Conservation (phyloP, 2,797 vertebrate species). For the Rhinoraja longicauda region DNA sequence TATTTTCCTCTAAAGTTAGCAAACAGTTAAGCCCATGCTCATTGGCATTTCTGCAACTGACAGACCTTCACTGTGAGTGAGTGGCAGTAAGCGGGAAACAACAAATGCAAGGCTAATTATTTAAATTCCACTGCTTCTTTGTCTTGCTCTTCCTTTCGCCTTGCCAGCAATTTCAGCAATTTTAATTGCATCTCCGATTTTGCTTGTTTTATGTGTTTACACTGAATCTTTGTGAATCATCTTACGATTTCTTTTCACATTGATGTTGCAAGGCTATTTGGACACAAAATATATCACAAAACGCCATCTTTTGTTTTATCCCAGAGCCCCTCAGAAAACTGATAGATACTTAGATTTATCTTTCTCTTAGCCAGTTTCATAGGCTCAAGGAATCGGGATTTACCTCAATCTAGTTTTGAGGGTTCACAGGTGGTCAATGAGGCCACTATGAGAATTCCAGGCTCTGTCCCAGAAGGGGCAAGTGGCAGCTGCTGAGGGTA, state of each 20-base stretch:
- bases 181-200: neutral
- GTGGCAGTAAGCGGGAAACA: too few relatives aligned
- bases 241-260: neutral
- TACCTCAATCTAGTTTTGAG: too few relatives aligned
- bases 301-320: neutral
- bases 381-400: too few relatives aligned
- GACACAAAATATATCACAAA: neutral
- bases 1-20: neutral
- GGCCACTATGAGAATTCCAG: too few relatives aligned
- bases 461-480: too few relatives aligned
- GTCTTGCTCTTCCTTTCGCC: neutral
- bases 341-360: neutral
- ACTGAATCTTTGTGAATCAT: neutral
- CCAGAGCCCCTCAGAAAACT: neutral
- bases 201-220: neutral
- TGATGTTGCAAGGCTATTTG: neutral
- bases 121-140: neutral
- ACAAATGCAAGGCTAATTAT: neutral
- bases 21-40: neutral
- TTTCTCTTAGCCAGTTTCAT: too few relatives aligned
- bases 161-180: neutral
- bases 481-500: too few relatives aligned
- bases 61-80: neutral
- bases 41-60: neutral
- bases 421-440: too few relatives aligned